Percentiles rank a stretch among this genome's conserved stretches.
Conservation (phyloP, 1,140 invertebrate genomes). For the Cryptotermes secundus region DNA sequence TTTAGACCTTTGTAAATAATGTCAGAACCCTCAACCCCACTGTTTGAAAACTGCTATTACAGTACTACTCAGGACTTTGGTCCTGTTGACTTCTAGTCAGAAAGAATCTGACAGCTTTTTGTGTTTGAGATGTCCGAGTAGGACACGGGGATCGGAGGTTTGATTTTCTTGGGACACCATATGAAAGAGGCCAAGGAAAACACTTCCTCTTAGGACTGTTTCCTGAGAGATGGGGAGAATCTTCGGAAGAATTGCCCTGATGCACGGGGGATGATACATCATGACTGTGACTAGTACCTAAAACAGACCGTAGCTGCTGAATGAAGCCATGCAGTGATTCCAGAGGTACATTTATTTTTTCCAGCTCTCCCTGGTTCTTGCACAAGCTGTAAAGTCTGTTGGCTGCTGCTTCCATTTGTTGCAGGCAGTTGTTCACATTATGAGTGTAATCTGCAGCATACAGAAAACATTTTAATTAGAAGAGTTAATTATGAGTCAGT, state of each 20-base stretch:
- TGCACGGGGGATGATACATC: background rate
- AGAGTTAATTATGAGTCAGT: background rate
- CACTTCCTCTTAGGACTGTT: background rate
- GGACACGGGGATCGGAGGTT: background rate
- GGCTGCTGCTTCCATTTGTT: conserved; percentile 47
- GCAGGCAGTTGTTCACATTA: background rate
- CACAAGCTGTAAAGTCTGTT: conserved; percentile 45
- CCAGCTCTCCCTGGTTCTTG: conserved; percentile 38
- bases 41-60: background rate
- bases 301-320: background rate
- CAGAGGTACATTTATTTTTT: background rate
- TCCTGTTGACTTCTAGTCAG: background rate
- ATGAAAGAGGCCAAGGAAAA: background rate
- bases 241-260: background rate
- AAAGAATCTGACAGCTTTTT: background rate
- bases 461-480: background rate
- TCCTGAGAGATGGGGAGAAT: background rate
- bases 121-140: background rate
- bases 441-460: background rate
- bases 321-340: background rate
- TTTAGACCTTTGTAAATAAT: background rate
- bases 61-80: background rate
- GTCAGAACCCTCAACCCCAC: background rate
- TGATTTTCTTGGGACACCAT: background rate
- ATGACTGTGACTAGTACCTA: background rate